A percentile compares a stretch with the other conserved stretches of the same genome.
Evolutionary conservation across 2,113 vertebrate genomes (phyloP).

Genomic region (Benitochromis conjunctus): DNA sequence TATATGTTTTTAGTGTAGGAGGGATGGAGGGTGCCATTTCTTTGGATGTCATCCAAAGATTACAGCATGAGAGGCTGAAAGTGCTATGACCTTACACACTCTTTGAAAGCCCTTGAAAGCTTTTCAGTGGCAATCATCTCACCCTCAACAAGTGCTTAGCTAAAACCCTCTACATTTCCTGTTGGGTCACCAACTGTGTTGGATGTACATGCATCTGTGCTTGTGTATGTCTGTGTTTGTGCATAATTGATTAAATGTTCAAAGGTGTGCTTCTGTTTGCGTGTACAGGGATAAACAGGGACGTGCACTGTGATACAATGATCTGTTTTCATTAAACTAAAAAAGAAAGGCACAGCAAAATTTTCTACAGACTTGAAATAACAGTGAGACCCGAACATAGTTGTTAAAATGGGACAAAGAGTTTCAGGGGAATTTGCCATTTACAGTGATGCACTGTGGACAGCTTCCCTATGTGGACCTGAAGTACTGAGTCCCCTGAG

Average conservation of each 20-base stretch:
- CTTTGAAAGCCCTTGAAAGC: slow-evolving; percentile 25
- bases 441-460: slow-evolving; percentile 46
- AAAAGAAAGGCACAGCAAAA: slow-evolving; percentile 6
- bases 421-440: slow-evolving; percentile 66
- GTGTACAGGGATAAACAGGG: background rate
- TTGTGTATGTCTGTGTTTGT: background rate
- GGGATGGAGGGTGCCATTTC: slow-evolving; percentile 14
- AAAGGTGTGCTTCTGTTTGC: background rate
- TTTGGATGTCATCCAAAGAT: slow-evolving; percentile 1
- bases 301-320: background rate
- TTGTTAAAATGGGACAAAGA: slow-evolving; percentile 67
- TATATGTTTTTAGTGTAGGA: slow-evolving; percentile 2
- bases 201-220: background rate
- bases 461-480: slow-evolving; percentile 23
- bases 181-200: background rate
- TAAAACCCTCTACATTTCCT: slow-evolving; percentile 19
- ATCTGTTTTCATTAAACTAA: background rate
- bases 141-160: background rate
- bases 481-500: slow-evolving; percentile 45
- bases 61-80: slow-evolving; percentile 33
- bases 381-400: slow-evolving; percentile 18
- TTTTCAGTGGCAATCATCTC: slow-evolving; percentile 30
- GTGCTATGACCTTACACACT: slow-evolving; percentile 6
- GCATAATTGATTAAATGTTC: background rate
- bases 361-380: background rate